phyloP scores from a whole-genome alignment of 1,140 invertebrate species.

The Conus betulinus region DNA sequence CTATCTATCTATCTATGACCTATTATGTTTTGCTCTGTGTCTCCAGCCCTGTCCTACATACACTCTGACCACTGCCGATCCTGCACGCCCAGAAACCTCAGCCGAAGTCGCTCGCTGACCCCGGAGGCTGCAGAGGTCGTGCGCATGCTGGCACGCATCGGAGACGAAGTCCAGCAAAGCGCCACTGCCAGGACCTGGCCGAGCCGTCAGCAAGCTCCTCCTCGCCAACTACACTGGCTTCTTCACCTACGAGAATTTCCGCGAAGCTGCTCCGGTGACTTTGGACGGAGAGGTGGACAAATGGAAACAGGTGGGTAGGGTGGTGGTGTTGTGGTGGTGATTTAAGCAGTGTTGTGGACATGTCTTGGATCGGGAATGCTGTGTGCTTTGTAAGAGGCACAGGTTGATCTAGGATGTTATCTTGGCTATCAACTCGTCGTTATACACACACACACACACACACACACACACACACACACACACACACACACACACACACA shows the following conservation, averaged over 20 bases:
- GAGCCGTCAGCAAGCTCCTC: slow-evolving; percentile 39
- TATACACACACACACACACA: no score
- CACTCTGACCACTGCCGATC: neutral
- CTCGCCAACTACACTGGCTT: slow-evolving; percentile 36
- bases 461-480: no score
- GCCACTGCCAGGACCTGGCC: slow-evolving; percentile 50
- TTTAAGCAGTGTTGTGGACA: no score
- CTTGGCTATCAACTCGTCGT: no score
- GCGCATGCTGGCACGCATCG: slow-evolving; percentile 55
- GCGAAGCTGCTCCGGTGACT: slow-evolving; percentile 47
- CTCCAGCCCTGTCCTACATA: neutral
- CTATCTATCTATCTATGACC: neutral
- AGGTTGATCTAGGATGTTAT: no score
- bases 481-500: no score
- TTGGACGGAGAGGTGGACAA: slow-evolving; percentile 49
- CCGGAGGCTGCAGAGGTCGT: slow-evolving; percentile 59
- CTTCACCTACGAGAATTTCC: slow-evolving; percentile 56
- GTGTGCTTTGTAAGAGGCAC: no score
- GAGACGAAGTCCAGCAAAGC: slow-evolving; percentile 60
- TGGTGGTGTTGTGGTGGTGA: no score
- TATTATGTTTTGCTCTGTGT: neutral
- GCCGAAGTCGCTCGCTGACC: slow-evolving; percentile 40
- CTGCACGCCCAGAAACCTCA: neutral
- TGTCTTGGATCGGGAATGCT: no score
- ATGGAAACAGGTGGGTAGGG: slow-evolving; percentile 55